Conservation (phyloP, 2,888 invertebrate genomes). For the Rhingia campestris region DNA sequence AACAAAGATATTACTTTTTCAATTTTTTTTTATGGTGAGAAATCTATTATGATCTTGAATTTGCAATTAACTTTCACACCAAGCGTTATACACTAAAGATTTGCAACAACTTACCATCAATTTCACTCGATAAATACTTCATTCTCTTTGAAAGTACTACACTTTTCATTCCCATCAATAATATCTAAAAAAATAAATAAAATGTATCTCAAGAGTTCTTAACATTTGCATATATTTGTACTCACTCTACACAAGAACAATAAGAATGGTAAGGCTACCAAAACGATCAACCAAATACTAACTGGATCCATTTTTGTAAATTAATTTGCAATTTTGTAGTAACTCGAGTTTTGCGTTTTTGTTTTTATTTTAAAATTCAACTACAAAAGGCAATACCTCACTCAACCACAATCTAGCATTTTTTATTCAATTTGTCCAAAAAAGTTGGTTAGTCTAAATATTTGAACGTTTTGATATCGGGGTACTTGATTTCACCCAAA, state of each 20-base stretch:
- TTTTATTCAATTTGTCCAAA: conserved; percentile 17
- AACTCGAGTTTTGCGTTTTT: not conserved
- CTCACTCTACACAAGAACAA: conserved; percentile 50
- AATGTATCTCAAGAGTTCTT: not conserved
- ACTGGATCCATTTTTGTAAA: conserved; percentile 45
- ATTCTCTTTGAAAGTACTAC: conserved; percentile 23
- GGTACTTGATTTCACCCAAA: conserved; percentile 9
- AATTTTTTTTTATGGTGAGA: no score
- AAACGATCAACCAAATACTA: conserved; percentile 50
- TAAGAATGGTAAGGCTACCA: conserved; percentile 48
- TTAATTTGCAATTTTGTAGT: not conserved
- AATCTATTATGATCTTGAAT: no score
- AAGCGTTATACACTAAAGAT: not conserved
- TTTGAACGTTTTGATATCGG: not conserved
- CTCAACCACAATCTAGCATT: conserved; percentile 30
- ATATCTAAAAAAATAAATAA: conserved; percentile 24
- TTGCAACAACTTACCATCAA: conserved; percentile 9
- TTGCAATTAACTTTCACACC: not conserved
- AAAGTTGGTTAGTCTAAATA: not conserved
- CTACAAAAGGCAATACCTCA: not conserved
- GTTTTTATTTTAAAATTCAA: not conserved
- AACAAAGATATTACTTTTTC: no score
- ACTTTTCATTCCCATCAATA: conserved; percentile 51
- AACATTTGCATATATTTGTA: not conserved
- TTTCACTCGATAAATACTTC: conserved; percentile 19